Percentiles rank a stretch among this genome's conserved stretches.
phyloP scores from a whole-genome alignment of 2,888 invertebrate species.

The Melitaea athalia region DNA sequence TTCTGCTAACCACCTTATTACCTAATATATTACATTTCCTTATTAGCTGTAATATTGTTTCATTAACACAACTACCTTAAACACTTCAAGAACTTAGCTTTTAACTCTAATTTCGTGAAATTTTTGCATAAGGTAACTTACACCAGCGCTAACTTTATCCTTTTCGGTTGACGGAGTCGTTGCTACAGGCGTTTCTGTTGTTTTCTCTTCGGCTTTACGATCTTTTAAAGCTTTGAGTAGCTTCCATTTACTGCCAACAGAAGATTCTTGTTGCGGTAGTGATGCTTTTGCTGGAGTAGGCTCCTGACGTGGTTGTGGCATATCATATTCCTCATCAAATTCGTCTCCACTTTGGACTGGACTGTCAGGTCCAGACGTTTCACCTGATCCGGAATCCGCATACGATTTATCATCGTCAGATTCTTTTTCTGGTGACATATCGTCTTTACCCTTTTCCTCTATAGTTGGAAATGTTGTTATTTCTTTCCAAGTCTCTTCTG shows the following conservation, averaged over 20 bases:
- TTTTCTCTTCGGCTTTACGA: constrained; percentile 93
- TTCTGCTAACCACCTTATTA: constrained; percentile 1
- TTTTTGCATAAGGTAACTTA: constrained; percentile 84
- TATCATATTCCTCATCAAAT: constrained; percentile 85
- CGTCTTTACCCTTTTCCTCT: constrained; percentile 63
- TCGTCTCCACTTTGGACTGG: constrained; percentile 89
- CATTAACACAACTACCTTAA: not conserved
- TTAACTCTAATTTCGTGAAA: constrained; percentile 86
- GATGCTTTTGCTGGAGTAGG: constrained; percentile 51
- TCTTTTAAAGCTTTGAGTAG: constrained; percentile 94
- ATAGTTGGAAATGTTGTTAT: constrained; percentile 77
- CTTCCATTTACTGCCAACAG: constrained; percentile 94
- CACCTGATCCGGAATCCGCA: constrained; percentile 88
- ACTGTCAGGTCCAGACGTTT: constrained; percentile 94
- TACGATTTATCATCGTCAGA: constrained; percentile 73
- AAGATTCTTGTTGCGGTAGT: constrained; percentile 77
- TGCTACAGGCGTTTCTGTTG: constrained; percentile 85
- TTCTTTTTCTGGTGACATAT: constrained; percentile 56
- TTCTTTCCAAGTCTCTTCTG: constrained; percentile 73
- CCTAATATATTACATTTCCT: constrained; percentile 1
- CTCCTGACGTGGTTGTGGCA: constrained; percentile 72
- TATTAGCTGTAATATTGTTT: not conserved
- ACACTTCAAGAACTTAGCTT: constrained; percentile 62
- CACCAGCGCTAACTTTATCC: constrained; percentile 87
- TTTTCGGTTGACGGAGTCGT: constrained; percentile 83